Percentiles rank a stretch among this genome's conserved stretches.
Evolutionary conservation across 30 jellyfish, hydroid and myxozoan genomes (phyloP).

Genomic region (Sanderia malayensis): DNA sequence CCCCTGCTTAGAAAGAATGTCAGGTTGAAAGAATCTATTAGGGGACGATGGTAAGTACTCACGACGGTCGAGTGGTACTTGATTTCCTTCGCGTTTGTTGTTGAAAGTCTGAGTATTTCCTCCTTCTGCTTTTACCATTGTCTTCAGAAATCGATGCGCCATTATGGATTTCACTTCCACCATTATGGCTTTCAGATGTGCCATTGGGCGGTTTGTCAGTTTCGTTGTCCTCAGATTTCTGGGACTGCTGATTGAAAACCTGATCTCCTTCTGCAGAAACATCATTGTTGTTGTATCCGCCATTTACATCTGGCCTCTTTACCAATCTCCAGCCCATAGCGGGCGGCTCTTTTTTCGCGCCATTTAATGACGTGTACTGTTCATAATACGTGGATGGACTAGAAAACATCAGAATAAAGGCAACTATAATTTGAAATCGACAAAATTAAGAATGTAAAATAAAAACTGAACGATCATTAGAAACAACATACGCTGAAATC

Average conservation of each 20-base stretch:
- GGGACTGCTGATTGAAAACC: no score
- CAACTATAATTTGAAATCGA: no score
- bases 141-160: not conserved
- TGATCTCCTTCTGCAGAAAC: not conserved
- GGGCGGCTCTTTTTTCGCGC: no score
- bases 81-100: conserved; percentile 25
- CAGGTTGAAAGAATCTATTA: no score
- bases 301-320: conserved; percentile 24
- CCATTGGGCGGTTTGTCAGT: not conserved
- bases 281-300: not conserved
- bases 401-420: no score
- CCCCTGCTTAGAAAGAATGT: no score
- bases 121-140: conserved; percentile 16
- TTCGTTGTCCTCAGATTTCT: not conserved
- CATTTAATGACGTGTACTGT: no score
- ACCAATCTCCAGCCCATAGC: conserved; percentile 45
- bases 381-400: no score
- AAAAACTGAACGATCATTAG: no score
- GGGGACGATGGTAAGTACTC: conserved; percentile 18
- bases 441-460: no score
- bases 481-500: no score
- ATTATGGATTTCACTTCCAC: not conserved
- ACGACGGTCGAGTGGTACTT: conserved; percentile 26
- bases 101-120: conserved; percentile 16
- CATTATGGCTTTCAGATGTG: not conserved